A percentile compares a stretch with the other conserved stretches of the same genome.
Evolutionary conservation across 1,140 invertebrate genomes (phyloP).

Genomic region (Pseudachorutes palmiensis): DNA sequence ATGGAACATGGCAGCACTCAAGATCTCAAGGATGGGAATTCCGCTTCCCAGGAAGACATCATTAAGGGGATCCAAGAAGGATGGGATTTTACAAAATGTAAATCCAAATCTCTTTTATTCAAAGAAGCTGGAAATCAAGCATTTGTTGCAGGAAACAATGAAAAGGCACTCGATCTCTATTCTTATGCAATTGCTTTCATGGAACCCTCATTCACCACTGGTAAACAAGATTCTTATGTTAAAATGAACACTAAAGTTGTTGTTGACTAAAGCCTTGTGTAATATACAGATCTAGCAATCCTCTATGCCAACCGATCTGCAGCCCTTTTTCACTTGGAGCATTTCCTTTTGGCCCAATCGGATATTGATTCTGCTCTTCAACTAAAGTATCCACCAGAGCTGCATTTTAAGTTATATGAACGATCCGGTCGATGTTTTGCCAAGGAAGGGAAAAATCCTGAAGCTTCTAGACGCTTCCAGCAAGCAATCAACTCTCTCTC

Average conservation of each 20-base stretch:
- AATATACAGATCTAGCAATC: slow-evolving; percentile 55
- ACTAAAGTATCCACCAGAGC: slow-evolving; percentile 62
- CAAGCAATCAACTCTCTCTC: slow-evolving; percentile 22
- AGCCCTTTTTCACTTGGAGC: slow-evolving; percentile 67
- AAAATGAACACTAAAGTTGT: background rate
- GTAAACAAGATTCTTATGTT: slow-evolving; percentile 14
- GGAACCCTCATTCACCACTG: slow-evolving; percentile 26
- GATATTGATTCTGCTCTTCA: slow-evolving; percentile 62
- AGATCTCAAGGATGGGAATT: background rate
- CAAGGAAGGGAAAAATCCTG: slow-evolving; percentile 10
- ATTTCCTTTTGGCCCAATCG: slow-evolving; percentile 54
- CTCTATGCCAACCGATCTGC: slow-evolving; percentile 81
- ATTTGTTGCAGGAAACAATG: slow-evolving; percentile 66
- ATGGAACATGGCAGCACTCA: background rate
- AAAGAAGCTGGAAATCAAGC: slow-evolving; percentile 71
- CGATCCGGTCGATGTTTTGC: slow-evolving; percentile 26
- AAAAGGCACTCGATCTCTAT: slow-evolving; percentile 64
- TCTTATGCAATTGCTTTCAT: slow-evolving; percentile 45
- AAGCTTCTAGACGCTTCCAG: slow-evolving; percentile 22
- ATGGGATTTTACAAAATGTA: slow-evolving; percentile 2
- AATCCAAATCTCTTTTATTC: slow-evolving; percentile 48
- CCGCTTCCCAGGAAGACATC: background rate
- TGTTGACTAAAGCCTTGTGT: background rate
- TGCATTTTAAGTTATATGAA: slow-evolving; percentile 36
- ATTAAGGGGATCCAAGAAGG: background rate